Percentiles rank a stretch among this genome's conserved stretches.
Conservation (phyloP, 2,888 invertebrate genomes). For the Opisthograptis luteolata region DNA sequence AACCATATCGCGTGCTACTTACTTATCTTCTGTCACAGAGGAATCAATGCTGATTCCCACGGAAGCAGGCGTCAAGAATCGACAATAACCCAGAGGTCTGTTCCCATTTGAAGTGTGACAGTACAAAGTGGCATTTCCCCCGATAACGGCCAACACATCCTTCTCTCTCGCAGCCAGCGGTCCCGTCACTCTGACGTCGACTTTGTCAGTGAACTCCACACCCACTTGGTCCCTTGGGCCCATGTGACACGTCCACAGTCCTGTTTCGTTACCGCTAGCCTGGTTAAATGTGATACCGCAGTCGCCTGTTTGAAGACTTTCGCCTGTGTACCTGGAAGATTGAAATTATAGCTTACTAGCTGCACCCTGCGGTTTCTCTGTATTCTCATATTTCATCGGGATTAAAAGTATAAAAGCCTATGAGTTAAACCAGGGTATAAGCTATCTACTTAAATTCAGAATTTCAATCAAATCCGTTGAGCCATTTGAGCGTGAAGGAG, state of each 20-base stretch:
- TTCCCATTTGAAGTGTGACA: slow-evolving; percentile 73
- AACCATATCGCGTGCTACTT: too few species aligned
- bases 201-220: slow-evolving; percentile 60
- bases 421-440: too few species aligned
- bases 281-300: slow-evolving; percentile 73
- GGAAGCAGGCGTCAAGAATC: slow-evolving; percentile 68
- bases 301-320: slow-evolving; percentile 68
- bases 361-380: too few species aligned
- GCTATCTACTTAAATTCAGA: too few species aligned
- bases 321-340: slow-evolving; percentile 67
- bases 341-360: too few species aligned
- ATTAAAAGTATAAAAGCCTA: too few species aligned
- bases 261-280: slow-evolving; percentile 58
- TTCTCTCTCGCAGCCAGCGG: slow-evolving; percentile 64
- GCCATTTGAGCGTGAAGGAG: too few species aligned
- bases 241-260: slow-evolving; percentile 79
- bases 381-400: too few species aligned
- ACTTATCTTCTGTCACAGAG: slow-evolving; percentile 65
- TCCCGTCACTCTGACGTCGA: slow-evolving; percentile 72
- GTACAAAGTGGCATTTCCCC: slow-evolving; percentile 56
- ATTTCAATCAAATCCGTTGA: too few species aligned
- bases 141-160: slow-evolving; percentile 46
- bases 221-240: slow-evolving; percentile 62
- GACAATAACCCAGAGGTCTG: slow-evolving; percentile 73
- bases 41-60: slow-evolving; percentile 72